Conservation (phyloP, 2,888 invertebrate species). For the Glaucopsyche alexis region DNA sequence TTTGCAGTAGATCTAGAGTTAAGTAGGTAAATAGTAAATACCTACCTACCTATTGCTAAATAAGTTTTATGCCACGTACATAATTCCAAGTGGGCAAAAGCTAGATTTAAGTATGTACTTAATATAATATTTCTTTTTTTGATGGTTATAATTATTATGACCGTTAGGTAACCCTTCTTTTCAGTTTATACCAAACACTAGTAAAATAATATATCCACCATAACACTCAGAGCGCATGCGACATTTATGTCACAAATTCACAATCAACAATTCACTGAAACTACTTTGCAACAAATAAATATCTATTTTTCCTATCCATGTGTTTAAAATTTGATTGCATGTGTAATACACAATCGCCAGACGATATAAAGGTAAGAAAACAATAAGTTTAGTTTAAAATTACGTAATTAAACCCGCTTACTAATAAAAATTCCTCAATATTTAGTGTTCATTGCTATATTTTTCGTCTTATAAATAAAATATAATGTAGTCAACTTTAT, state of each 20-base stretch:
- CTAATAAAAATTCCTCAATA: not conserved
- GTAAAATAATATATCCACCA: not conserved
- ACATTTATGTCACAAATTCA: constrained; percentile 31
- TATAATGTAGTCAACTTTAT: not conserved
- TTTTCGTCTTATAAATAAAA: not conserved
- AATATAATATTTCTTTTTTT: too few species aligned
- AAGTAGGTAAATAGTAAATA: too few species aligned
- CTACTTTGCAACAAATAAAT: constrained; percentile 4
- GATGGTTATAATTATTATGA: too few species aligned
- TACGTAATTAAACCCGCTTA: not conserved
- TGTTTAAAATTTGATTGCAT: constrained; percentile 26
- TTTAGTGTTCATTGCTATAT: not conserved
- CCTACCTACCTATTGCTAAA: too few species aligned
- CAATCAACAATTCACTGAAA: constrained; percentile 1
- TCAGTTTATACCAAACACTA: too few species aligned
- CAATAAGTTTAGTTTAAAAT: not conserved
- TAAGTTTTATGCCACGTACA: too few species aligned
- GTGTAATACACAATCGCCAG: constrained; percentile 19
- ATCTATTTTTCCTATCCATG: constrained; percentile 7
- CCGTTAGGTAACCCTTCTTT: too few species aligned
- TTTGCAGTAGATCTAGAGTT: too few species aligned
- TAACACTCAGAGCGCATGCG: constrained; percentile 27
- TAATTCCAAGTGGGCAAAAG: too few species aligned
- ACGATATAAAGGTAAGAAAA: constrained; percentile 20
- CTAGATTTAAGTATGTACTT: too few species aligned